Percentiles rank a stretch among this genome's conserved stretches.
Conservation (phyloP, 2,113 vertebrate species). For the Platysteira castanea region DNA sequence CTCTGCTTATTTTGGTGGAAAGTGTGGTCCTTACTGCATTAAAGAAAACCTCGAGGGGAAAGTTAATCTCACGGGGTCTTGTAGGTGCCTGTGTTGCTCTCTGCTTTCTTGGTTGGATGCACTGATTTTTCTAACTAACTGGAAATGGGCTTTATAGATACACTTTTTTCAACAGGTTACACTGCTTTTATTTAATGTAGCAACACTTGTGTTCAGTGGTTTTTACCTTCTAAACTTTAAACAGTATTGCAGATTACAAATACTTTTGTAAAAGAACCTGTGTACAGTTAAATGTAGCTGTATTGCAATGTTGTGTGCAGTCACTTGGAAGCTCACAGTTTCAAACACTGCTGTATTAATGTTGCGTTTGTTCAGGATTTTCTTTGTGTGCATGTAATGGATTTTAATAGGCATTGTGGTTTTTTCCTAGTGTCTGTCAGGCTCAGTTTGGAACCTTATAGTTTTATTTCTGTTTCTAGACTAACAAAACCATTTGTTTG, state of each 20-base stretch:
- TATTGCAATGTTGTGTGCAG: background rate
- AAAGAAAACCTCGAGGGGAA: background rate
- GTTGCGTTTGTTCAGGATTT: background rate
- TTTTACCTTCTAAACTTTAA: background rate
- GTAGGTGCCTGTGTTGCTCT: conserved; percentile 5
- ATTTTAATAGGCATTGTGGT: background rate
- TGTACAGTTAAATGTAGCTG: background rate
- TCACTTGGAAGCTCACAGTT: background rate
- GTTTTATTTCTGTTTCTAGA: background rate
- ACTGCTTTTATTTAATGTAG: background rate
- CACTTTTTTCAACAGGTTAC: background rate
- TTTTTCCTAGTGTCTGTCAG: background rate
- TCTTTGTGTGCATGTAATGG: background rate
- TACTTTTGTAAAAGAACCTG: background rate
- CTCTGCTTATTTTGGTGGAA: background rate
- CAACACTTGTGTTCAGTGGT: background rate
- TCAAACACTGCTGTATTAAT: background rate
- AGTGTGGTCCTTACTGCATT: background rate
- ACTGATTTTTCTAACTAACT: conserved; percentile 13
- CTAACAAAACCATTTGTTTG: background rate
- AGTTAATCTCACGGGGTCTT: background rate
- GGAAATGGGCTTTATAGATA: background rate
- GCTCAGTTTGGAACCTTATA: background rate
- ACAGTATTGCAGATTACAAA: background rate
- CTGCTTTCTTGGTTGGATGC: conserved; percentile 3